Evolutionary conservation across 2,113 vertebrate genomes (phyloP).

Genomic region (Hippocampus abdominalis): DNA sequence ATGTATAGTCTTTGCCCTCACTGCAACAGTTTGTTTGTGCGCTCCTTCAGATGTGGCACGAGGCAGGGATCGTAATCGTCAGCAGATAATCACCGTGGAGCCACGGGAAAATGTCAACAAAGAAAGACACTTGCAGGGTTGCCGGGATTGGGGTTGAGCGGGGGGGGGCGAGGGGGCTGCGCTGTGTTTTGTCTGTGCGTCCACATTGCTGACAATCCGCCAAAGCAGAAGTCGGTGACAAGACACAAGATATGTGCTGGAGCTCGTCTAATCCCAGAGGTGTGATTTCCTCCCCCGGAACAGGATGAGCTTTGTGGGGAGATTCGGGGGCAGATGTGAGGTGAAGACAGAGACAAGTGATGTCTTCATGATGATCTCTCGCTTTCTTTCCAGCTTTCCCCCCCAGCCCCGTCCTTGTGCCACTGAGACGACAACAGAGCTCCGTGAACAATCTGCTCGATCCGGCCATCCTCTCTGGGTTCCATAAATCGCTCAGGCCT

Average conservation of each 20-base stretch:
- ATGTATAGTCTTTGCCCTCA: background rate
- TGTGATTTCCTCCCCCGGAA: slow-evolving; percentile 35
- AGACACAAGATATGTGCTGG: slow-evolving; percentile 21
- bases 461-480: slow-evolving; percentile 43
- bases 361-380: slow-evolving; percentile 64
- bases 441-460: slow-evolving; percentile 70
- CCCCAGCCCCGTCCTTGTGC: slow-evolving; percentile 32
- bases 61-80: slow-evolving; percentile 34
- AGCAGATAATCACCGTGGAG: slow-evolving; percentile 54
- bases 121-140: slow-evolving; percentile 4
- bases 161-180: background rate
- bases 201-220: slow-evolving; percentile 1
- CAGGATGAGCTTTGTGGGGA: slow-evolving; percentile 41
- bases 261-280: slow-evolving; percentile 34
- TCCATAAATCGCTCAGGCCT: slow-evolving; percentile 67
- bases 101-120: slow-evolving; percentile 47
- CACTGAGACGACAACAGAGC: slow-evolving; percentile 42
- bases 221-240: slow-evolving; percentile 33
- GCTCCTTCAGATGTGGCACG: slow-evolving; percentile 18
- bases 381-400: slow-evolving; percentile 12
- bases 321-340: slow-evolving; percentile 63
- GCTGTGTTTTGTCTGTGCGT: slow-evolving; percentile 36
- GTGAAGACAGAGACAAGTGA: slow-evolving; percentile 53
- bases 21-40: slow-evolving; percentile 24
- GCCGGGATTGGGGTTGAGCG: background rate